Conservation (phyloP, 2,888 invertebrate genomes). For the Rhingia campestris region DNA sequence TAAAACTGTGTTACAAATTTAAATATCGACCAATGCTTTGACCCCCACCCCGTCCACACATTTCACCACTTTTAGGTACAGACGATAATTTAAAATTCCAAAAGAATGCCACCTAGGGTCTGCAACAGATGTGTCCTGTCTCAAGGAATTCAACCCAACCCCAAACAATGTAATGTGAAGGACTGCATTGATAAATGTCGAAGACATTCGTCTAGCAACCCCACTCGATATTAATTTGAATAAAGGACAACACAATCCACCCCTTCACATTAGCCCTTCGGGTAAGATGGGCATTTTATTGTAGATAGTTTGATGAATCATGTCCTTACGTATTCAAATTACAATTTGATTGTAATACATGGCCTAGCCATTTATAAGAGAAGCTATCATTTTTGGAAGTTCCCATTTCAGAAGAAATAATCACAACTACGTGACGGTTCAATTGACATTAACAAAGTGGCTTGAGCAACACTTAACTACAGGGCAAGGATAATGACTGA, state of each 20-base stretch:
- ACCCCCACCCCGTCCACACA: too few relatives aligned
- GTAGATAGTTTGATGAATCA: slow-evolving; percentile 47
- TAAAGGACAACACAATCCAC: slow-evolving; percentile 65
- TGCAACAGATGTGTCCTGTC: slow-evolving; percentile 67
- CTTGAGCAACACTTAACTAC: too few relatives aligned
- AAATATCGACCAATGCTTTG: too few relatives aligned
- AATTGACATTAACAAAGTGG: slow-evolving; percentile 61
- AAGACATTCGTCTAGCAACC: slow-evolving; percentile 65
- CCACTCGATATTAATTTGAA: slow-evolving; percentile 68
- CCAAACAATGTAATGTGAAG: slow-evolving; percentile 35
- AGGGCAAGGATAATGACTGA: too few relatives aligned
- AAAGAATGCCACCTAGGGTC: slow-evolving; percentile 54
- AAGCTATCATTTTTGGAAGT: slow-evolving; percentile 55
- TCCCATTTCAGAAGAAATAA: slow-evolving; percentile 9
- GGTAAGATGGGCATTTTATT: neutral
- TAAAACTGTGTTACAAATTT: too few relatives aligned
- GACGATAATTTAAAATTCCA: slow-evolving; percentile 60
- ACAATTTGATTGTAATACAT: slow-evolving; percentile 72
- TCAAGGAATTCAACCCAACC: slow-evolving; percentile 60
- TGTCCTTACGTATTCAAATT: slow-evolving; percentile 66
- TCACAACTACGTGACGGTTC: slow-evolving; percentile 26
- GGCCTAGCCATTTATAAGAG: slow-evolving; percentile 53
- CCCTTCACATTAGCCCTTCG: neutral
- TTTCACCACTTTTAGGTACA: too few relatives aligned
- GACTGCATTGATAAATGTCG: slow-evolving; percentile 68